These are phyloP conservation scores for Drosophila mayaguana DNA, from an alignment of 2,888 invertebrate species.

Conservation along the genomic window DNA sequence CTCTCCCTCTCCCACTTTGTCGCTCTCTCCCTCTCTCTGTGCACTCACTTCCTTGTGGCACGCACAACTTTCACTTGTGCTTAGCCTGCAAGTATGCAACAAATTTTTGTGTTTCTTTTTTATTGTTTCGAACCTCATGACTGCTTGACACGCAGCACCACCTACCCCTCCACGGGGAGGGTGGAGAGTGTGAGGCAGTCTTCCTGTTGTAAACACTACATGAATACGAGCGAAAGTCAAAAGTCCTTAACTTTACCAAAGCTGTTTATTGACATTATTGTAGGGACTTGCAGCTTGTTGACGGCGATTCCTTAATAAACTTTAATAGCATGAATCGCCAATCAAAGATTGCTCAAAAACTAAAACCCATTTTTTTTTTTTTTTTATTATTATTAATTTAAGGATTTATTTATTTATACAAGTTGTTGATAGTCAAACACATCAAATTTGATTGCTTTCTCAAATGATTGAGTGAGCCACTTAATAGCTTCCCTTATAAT, in stretches of 20 bases:
- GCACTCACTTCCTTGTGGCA: slow-evolving; percentile 35
- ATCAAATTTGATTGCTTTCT: background rate
- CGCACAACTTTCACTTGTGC: slow-evolving; percentile 70
- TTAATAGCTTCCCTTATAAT: background rate
- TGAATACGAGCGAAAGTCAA: slow-evolving; percentile 50
- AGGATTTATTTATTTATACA: background rate
- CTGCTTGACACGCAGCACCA: slow-evolving; percentile 34
- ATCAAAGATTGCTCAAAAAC: background rate
- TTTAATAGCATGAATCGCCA: background rate
- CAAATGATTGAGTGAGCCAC: background rate
- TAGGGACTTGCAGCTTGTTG: slow-evolving; percentile 23
- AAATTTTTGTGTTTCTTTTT: slow-evolving; percentile 46
- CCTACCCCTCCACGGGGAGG: background rate
- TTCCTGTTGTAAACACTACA: slow-evolving; percentile 25
- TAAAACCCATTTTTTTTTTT: too few relatives aligned
- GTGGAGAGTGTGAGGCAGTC: background rate
- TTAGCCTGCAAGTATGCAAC: slow-evolving; percentile 63
- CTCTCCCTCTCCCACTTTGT: too few relatives aligned
- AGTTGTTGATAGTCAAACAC: background rate
- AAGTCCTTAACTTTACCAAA: slow-evolving; percentile 47
- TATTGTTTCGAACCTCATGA: slow-evolving; percentile 20
- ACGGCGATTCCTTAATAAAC: background rate
- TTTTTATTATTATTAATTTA: too few relatives aligned
- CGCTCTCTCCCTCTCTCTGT: too few relatives aligned
- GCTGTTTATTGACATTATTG: slow-evolving; percentile 56